phyloP scores from a whole-genome alignment of 2,888 invertebrate species.

The Drosophila multiciliata region DNA sequence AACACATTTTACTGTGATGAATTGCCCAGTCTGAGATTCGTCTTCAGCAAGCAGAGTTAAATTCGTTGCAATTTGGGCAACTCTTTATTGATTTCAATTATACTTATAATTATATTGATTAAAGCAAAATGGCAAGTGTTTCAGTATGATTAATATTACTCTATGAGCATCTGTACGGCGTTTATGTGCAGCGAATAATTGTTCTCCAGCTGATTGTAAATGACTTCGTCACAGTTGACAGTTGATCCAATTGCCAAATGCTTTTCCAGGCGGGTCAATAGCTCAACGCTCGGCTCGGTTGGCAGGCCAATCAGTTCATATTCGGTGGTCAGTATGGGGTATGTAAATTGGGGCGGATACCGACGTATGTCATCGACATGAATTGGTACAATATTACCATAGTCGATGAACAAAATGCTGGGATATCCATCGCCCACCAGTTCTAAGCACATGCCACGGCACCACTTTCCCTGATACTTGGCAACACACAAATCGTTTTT shows the following conservation, averaged over 20 bases:
- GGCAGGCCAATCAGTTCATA: slow-evolving; percentile 73
- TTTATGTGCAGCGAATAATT: slow-evolving; percentile 50
- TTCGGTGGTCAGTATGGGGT: slow-evolving; percentile 77
- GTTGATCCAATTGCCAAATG: slow-evolving; percentile 32
- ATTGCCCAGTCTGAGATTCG: slow-evolving; percentile 36
- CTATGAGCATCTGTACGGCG: slow-evolving; percentile 15
- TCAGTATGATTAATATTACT: not conserved
- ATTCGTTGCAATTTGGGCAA: not conserved
- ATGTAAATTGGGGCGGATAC: slow-evolving; percentile 82
- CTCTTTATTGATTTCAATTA: not conserved
- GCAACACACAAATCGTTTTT: slow-evolving; percentile 80
- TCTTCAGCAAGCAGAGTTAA: slow-evolving; percentile 33
- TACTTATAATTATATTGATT: slow-evolving; percentile 1
- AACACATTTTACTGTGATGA: slow-evolving; percentile 19
- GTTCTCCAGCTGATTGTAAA: slow-evolving; percentile 30
- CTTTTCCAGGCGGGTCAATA: slow-evolving; percentile 34
- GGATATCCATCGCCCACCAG: slow-evolving; percentile 83
- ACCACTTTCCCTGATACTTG: slow-evolving; percentile 81
- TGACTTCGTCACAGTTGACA: slow-evolving; percentile 50
- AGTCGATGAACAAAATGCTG: slow-evolving; percentile 82
- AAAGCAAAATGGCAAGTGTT: not conserved
- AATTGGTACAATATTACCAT: slow-evolving; percentile 78
- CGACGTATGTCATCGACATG: slow-evolving; percentile 77
- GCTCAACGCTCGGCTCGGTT: slow-evolving; percentile 12
- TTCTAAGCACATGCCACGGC: slow-evolving; percentile 82